Base-by-base conservation (phyloP, 2,888 invertebrate genomes). In the Neoascia interrupta region DNA sequence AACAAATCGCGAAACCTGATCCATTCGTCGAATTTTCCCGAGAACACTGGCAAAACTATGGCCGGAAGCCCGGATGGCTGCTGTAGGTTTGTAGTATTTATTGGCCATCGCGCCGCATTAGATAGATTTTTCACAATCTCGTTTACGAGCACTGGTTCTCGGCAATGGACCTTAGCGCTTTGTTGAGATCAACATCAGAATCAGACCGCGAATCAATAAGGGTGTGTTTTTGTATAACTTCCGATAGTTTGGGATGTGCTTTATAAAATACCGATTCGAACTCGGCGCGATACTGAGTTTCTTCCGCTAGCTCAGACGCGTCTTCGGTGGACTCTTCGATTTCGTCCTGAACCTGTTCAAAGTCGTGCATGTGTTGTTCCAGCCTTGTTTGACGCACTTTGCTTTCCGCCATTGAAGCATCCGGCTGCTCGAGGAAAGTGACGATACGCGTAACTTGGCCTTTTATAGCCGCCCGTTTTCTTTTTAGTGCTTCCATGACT, bases 341-440 rank as follows among this genome's bases (percentile, higher is more conserved):
- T 49, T 61, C 45, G 11, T 15, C 39, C 26, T 49, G 61, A 8
- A 61, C 1, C 0, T 45, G 15, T 13, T 61, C 45, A 13, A 61
- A 70, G 1, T 36, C 51, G 21, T 45, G 37, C 53, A 70, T 61
- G 13, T 70, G 34, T 8, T 70, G 53, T 45, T 69, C 45, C 15
- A 60, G 15, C 18, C 28, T 45, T 6, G 47, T 23, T n/a, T 68
- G 56, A 0, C 56, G 54, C n/a, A 66, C 5, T 3, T 51, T 49
- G 21, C 51, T 10, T 19, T 58, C 34, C 2, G 49, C 39, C 11
- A 58, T 8, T 8, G 58, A 13, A 10, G 26, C 28, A 68, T 16
- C n/a, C 41, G 51, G 10, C 18, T 21, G 23, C 2, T 68, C 54
- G 21, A n/a, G n/a, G n/a, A n/a, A n/a, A n/a, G n/a, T n/a, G n/a